Evolutionary conservation across 2,113 vertebrate species (phyloP).

Genomic region (Talpa occidentalis): DNA sequence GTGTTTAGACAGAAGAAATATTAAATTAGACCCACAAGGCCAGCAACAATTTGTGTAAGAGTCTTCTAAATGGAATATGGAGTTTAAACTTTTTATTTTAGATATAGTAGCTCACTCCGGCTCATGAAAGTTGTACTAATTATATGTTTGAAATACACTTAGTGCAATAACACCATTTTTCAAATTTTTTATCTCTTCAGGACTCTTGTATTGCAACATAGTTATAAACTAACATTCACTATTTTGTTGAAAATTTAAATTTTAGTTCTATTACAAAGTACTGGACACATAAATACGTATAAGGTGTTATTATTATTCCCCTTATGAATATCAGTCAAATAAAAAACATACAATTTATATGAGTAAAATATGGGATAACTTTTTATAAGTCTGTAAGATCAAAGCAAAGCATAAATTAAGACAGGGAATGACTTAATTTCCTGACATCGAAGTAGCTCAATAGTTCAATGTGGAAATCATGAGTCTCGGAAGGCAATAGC

Average conservation of each 20-base stretch:
- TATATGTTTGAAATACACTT: not conserved
- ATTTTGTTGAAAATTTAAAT: slow-evolving; percentile 16
- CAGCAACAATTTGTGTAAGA: slow-evolving; percentile 57
- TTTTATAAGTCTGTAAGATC: not conserved
- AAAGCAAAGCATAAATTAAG: not conserved
- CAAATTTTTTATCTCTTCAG: not conserved
- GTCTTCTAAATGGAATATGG: slow-evolving; percentile 23
- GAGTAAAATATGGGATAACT: not conserved
- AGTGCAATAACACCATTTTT: not conserved
- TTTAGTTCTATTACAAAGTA: not conserved
- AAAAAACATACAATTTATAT: not conserved
- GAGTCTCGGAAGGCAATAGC: not conserved
- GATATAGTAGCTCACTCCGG: not conserved
- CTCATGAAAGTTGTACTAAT: not conserved
- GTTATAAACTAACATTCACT: not conserved
- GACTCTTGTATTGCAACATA: not conserved
- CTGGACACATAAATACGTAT: not conserved
- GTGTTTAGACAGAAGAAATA: slow-evolving; percentile 35
- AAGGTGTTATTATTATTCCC: not conserved
- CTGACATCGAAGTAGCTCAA: not conserved
- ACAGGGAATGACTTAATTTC: not conserved
- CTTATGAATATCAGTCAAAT: not conserved
- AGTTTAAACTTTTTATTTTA: slow-evolving; percentile 62
- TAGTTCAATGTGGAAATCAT: not conserved
- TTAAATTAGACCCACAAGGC: slow-evolving; percentile 67